Base-by-base conservation (phyloP, 2,888 invertebrate species). In the Trissolcus brochymenae region DNA sequence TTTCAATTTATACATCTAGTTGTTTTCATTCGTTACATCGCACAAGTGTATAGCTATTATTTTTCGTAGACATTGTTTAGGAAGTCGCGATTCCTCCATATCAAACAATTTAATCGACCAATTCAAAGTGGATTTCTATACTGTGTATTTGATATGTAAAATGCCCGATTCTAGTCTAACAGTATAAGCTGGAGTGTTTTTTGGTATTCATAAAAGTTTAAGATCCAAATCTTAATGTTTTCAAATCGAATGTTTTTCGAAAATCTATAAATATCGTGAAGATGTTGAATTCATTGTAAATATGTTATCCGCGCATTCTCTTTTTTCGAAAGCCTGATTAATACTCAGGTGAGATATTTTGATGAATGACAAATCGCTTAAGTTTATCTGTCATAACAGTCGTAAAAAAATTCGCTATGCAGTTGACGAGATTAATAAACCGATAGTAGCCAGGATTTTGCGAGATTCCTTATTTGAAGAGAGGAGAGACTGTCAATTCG, bases 381-480 rank as follows among this genome's bases (percentile, higher is more conserved):
- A 46, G 16, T 46, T 16, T 11, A 1, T n/a, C 46, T 14, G n/a
- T 46, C 16, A 46, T 3, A 16, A 4, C 1, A 6, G 16, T 14
- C 1, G 46, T 46, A 46, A 46, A 46, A 1, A 46, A 1, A 1
- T 46, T 46, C 16, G 46, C 46, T 1, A 46, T n/a, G 6, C 46
- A 46, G 9, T 14, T 46, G 1, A 16, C 46, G n/a, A 46, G 35
- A 0, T 61, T 35, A 14, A 73, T 66, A 13, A 60, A 65, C 1
- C 66, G 51, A 16, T 73, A 73, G 17, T 57, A 43, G 4, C 11
- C 6, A 9, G 55, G 65, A 6, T 55, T 16, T 13, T 49, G 17
- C 49, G 40, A 2, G 29, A 51, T 43, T 1, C 65, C 65, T 46
- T 73, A 66, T 55, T 73, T 66, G 21, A 40, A 61, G 11, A 73